These are phyloP conservation scores for Julus scandinavius DNA, from an alignment of 2,888 invertebrate genomes.

Conservation along the genomic window DNA sequence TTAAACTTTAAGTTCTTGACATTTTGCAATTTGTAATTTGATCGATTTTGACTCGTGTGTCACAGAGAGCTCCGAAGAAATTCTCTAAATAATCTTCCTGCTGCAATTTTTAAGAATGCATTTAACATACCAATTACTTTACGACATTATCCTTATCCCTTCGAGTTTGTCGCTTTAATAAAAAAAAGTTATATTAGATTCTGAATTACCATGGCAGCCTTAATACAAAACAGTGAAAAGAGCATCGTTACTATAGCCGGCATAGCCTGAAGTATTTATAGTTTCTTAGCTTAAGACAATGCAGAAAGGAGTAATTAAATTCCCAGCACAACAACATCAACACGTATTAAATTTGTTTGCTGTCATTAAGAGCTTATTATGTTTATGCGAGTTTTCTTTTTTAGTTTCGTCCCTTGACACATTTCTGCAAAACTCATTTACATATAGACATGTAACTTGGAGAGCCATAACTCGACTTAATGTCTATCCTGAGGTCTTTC, in stretches of 20 bases:
- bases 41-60: too few species aligned
- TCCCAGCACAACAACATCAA: not conserved
- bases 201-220: not conserved
- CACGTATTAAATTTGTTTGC: constrained; percentile 1
- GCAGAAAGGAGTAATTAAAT: constrained; percentile 3
- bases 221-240: not conserved
- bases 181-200: not conserved
- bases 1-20: too few species aligned
- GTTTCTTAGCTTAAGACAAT: not conserved
- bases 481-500: not conserved
- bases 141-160: too few species aligned
- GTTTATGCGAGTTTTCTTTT: not conserved
- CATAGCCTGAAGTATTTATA: not conserved
- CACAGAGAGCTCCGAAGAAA: too few species aligned
- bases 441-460: not conserved
- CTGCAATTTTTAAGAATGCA: too few species aligned
- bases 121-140: too few species aligned
- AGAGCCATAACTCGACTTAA: constrained; percentile 32
- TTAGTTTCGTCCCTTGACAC: not conserved
- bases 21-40: too few species aligned
- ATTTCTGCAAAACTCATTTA: not conserved
- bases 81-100: too few species aligned
- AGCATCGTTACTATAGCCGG: not conserved
- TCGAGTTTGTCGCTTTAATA: too few species aligned
- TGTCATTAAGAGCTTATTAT: not conserved